phyloP scores from a whole-genome alignment of 2,113 vertebrate genomes.

The Lasiurus cinereus region DNA sequence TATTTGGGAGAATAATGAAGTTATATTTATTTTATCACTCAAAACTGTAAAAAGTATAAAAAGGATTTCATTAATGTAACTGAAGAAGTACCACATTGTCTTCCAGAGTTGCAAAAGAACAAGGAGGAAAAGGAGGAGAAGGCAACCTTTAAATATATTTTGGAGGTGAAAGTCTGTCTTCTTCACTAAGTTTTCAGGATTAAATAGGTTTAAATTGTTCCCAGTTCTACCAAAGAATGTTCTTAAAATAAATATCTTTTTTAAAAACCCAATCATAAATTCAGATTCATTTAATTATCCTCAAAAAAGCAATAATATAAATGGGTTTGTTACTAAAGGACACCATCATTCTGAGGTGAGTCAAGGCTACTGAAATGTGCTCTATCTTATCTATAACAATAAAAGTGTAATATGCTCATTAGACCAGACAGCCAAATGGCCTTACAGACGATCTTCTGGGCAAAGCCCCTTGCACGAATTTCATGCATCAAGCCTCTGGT shows the following conservation, averaged over 20 bases:
- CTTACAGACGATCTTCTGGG: no score
- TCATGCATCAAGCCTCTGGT: not conserved
- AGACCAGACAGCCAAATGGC: no score
- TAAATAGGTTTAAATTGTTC: slow-evolving; percentile 25
- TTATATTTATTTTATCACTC: slow-evolving; percentile 17
- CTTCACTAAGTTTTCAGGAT: slow-evolving; percentile 42
- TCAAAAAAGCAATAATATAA: slow-evolving; percentile 32
- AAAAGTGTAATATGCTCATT: no score
- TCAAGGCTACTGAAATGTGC: not conserved
- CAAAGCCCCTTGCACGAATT: no score
- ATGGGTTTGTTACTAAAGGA: slow-evolving; percentile 37
- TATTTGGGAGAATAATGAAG: slow-evolving; percentile 50
- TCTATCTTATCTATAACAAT: not conserved
- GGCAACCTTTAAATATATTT: slow-evolving; percentile 8
- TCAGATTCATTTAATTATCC: slow-evolving; percentile 43
- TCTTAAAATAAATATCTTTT: not conserved
- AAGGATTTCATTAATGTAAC: not conserved
- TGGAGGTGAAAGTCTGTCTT: slow-evolving; percentile 30
- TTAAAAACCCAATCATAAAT: not conserved
- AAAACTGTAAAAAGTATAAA: slow-evolving; percentile 54
- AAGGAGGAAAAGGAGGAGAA: not conserved
- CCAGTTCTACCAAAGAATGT: not conserved
- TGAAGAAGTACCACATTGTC: slow-evolving; percentile 3
- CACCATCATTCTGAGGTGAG: not conserved
- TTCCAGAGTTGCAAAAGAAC: not conserved